Evolutionary conservation across 2,113 vertebrate species (phyloP).

Genomic region (Scortum barcoo): DNA sequence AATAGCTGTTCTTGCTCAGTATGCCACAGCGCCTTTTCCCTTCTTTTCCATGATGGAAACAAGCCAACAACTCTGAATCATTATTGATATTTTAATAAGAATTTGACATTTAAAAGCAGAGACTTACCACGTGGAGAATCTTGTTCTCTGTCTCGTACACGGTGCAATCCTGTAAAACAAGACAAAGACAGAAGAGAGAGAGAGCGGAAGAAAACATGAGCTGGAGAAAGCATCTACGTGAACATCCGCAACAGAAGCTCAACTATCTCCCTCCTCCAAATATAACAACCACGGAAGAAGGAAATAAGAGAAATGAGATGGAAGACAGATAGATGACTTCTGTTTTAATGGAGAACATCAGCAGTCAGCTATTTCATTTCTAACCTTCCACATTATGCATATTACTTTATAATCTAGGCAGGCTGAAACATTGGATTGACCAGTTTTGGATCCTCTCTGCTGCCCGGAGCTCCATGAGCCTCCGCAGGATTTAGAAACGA

Average conservation of each 20-base stretch:
- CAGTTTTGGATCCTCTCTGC: slow-evolving; percentile 28
- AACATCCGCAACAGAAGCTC: slow-evolving; percentile 54
- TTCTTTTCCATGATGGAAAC: background rate
- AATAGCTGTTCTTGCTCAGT: background rate
- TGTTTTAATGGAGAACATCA: slow-evolving; percentile 30
- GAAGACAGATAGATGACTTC: slow-evolving; percentile 30
- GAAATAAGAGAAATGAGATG: slow-evolving; percentile 38
- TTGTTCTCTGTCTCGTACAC: slow-evolving; percentile 95
- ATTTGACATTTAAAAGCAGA: background rate
- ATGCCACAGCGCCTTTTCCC: background rate
- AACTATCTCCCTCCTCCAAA: slow-evolving; percentile 48
- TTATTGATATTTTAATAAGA: background rate
- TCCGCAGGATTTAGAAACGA: slow-evolving; percentile 46
- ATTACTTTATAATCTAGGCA: slow-evolving; percentile 27
- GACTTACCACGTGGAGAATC: slow-evolving; percentile 94
- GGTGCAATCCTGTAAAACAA: slow-evolving; percentile 88
- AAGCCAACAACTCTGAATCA: background rate
- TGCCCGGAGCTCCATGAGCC: slow-evolving; percentile 32
- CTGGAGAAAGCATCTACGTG: slow-evolving; percentile 27
- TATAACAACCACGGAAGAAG: slow-evolving; percentile 29
- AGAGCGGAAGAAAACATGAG: slow-evolving; percentile 42
- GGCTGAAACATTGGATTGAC: slow-evolving; percentile 19
- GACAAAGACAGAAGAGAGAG: slow-evolving; percentile 10
- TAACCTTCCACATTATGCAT: slow-evolving; percentile 15
- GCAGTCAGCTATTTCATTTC: slow-evolving; percentile 48